Percentiles rank a stretch among this genome's conserved stretches.
phyloP scores from a whole-genome alignment of 92 coral and sea anemone species.

The Galaxea fascicularis region DNA sequence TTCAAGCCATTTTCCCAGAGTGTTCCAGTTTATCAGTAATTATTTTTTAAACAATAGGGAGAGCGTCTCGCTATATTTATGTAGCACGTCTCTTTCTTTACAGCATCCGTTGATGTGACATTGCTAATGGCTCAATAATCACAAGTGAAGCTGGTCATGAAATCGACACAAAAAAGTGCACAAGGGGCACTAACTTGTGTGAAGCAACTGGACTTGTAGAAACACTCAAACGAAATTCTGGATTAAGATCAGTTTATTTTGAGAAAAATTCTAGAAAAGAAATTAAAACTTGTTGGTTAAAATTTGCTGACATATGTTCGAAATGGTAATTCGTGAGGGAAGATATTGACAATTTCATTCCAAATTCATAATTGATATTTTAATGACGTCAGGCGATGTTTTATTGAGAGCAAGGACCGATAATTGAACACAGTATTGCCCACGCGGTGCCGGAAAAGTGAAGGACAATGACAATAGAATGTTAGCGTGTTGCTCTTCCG shows the following conservation, averaged over 20 bases:
- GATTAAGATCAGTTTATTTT: too few species aligned
- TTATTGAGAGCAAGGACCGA: background rate
- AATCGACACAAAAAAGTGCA: background rate
- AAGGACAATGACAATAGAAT: conserved; percentile 10
- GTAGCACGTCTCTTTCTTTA: background rate
- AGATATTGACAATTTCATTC: background rate
- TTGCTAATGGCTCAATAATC: background rate
- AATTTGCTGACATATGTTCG: background rate
- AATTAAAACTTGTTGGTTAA: background rate
- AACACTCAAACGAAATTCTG: too few species aligned
- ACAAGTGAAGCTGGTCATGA: background rate
- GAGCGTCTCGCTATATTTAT: background rate
- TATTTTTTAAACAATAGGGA: conserved; percentile 13
- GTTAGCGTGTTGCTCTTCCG: conserved; percentile 36
- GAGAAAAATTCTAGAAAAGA: too few species aligned
- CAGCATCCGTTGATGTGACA: background rate
- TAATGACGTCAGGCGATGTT: conserved; percentile 21
- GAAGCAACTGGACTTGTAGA: background rate
- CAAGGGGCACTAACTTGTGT: background rate
- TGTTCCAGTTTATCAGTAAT: conserved; percentile 11
- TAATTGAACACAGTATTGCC: conserved; percentile 26
- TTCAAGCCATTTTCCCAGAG: background rate
- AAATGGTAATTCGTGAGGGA: background rate
- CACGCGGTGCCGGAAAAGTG: conserved; percentile 33
- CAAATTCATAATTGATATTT: conserved; percentile 7